Evolutionary conservation across 2,113 vertebrate species (phyloP).

Genomic region (Neodontobutis hainanensis): DNA sequence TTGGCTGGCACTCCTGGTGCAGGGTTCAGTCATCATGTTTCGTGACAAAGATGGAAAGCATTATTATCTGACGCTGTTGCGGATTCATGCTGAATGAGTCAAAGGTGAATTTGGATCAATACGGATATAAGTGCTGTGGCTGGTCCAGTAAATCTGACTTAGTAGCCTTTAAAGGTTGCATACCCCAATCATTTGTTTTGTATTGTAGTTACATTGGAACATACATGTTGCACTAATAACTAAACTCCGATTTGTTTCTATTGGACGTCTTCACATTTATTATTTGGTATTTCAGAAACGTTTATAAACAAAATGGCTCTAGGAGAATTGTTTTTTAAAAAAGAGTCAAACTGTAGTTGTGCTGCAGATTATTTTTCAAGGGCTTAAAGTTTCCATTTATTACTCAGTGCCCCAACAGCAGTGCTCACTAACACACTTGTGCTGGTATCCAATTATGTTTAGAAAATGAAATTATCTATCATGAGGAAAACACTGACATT

Average conservation of each 20-base stretch:
- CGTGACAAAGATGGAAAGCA: constrained; percentile 72
- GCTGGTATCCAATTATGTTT: constrained; percentile 56
- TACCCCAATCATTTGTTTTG: background rate
- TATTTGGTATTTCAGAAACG: constrained; percentile 10
- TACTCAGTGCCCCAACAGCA: constrained; percentile 14
- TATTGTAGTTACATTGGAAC: background rate
- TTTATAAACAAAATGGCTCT: constrained; percentile 18
- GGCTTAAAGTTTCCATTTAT: constrained; percentile 37
- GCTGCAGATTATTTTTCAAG: constrained; percentile 32
- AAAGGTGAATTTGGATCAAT: constrained; percentile 59
- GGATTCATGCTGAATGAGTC: constrained; percentile 45
- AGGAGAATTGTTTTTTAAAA: background rate
- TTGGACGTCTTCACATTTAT: constrained; percentile 7
- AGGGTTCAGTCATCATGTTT: constrained; percentile 68
- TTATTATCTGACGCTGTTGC: constrained; percentile 64
- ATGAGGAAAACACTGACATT: constrained; percentile 46
- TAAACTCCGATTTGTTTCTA: constrained; percentile 10
- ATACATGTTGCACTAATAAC: background rate
- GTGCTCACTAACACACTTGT: constrained; percentile 20
- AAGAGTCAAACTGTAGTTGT: constrained; percentile 13
- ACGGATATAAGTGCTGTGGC: constrained; percentile 40
- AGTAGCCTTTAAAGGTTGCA: background rate
- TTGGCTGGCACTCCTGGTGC: constrained; percentile 48
- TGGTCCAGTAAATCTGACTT: constrained; percentile 21
- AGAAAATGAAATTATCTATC: constrained; percentile 59